Evolutionary conservation across 2,888 invertebrate genomes (phyloP).

Genomic region (Sarcophaga rosellei): DNA sequence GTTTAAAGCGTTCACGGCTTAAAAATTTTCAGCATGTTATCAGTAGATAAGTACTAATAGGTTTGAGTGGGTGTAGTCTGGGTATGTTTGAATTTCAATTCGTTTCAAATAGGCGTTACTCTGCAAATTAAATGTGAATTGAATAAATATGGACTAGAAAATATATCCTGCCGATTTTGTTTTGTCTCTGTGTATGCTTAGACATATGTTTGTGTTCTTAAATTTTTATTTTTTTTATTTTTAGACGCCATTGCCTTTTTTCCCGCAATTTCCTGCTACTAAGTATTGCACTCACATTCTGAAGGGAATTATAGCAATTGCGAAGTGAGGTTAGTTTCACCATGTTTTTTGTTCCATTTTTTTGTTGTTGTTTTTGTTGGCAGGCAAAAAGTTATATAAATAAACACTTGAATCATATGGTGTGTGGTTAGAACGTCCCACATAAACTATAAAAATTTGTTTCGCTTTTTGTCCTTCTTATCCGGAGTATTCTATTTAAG

Average conservation of each 20-base stretch:
- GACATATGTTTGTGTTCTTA: neutral
- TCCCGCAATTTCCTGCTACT: too few relatives aligned
- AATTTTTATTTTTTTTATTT: neutral
- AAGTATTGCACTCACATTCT: neutral
- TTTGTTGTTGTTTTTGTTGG: neutral
- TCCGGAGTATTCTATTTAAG: neutral
- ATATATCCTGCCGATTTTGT: neutral
- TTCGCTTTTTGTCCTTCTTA: neutral
- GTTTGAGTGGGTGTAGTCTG: too few relatives aligned
- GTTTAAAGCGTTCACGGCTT: too few relatives aligned
- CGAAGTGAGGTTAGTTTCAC: slow-evolving; percentile 3
- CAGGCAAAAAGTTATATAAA: slow-evolving; percentile 35
- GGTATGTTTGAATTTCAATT: slow-evolving; percentile 1
- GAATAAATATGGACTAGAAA: slow-evolving; percentile 42
- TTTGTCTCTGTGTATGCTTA: too few relatives aligned
- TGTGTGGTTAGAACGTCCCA: slow-evolving; percentile 69
- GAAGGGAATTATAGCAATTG: slow-evolving; percentile 12
- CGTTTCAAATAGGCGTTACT: slow-evolving; percentile 29
- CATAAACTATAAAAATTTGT: slow-evolving; percentile 71
- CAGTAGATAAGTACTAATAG: too few relatives aligned
- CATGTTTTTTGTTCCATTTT: neutral
- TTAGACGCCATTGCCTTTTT: neutral
- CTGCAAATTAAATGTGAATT: slow-evolving; percentile 56
- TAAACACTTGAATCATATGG: slow-evolving; percentile 56
- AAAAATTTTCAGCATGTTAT: too few relatives aligned